Evolutionary conservation across 2,797 vertebrate genomes (phyloP), one percentile per base, ranked within the genome.

Genomic region (Mallotus villosus): DNA sequence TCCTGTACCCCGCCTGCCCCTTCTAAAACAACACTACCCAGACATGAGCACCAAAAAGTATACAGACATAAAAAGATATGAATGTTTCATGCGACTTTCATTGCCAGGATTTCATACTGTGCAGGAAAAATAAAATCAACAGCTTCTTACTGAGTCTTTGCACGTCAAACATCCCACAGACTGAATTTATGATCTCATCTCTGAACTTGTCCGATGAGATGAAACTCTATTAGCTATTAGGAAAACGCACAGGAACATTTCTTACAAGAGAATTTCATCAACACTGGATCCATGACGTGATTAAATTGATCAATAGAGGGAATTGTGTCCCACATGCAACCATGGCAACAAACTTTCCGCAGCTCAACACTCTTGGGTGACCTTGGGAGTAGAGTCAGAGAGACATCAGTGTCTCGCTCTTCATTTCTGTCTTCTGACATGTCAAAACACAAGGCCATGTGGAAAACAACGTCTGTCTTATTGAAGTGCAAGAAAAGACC

Each of bases 291-390:
- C 24, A 58, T 16, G 25, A 71, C 63, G 74, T 77, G 72, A 80
- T 74, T 53, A 81, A 82, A 57, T 29, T 71, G 67, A 82, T 58
- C 51, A 25, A 75, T 77, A 80, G 73, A 2, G 63, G 71, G 59
- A 63, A 82, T 71, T 70, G 68, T 82, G 24, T 80, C 72, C 62
- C 34, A 64, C 67, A 70, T 60, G 72, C 74, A 82, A 46, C 83
- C 82, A 82, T 82, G 74, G 88, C 84, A 90, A 90, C 86, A 81
- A 76, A 73, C 46, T 21, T 8, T 59, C 69, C 53, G 57, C 58
- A 69, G 64, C 76, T 86, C 87, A 78, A 85, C 68, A 58, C 66
- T 65, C 67, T 67, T 75, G 70, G 84, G 49, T 71, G 61, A 82
- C 82, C 78, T 80, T 88, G 72, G 71, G 73, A 46, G 81, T 77